Evolutionary conservation across 2,888 invertebrate species (phyloP).

Genomic region (Polymixis lichenea): DNA sequence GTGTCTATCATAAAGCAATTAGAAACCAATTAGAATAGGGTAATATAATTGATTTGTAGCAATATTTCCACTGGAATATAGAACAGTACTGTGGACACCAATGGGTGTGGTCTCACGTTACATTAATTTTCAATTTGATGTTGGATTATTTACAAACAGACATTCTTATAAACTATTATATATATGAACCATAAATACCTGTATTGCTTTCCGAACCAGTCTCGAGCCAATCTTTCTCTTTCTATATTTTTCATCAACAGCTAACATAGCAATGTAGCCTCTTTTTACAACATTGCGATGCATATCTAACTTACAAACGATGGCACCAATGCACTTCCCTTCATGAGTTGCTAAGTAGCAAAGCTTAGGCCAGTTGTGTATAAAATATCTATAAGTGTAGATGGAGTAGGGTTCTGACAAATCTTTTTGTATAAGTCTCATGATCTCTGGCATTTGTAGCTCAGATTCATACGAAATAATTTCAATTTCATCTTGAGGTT

Average conservation of each 20-base stretch:
- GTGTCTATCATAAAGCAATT: not conserved
- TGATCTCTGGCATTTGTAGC: constrained; percentile 99
- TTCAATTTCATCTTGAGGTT: constrained; percentile 80
- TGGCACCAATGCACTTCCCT: constrained; percentile 98
- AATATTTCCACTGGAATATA: not conserved
- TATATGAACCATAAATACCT: constrained; percentile 79
- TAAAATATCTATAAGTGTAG: constrained; percentile 99
- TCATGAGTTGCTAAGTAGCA: constrained; percentile 98
- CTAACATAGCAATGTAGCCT: constrained; percentile 99
- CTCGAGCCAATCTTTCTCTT: constrained; percentile 98
- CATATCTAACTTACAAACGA: constrained; percentile 99
- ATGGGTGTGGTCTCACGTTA: not conserved
- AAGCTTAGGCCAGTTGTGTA: constrained; percentile 99
- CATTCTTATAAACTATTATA: not conserved
- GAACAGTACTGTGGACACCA: not conserved
- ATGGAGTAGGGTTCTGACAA: constrained; percentile 99
- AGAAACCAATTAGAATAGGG: constrained; percentile 11
- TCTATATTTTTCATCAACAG: constrained; percentile 98
- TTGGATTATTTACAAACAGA: not conserved
- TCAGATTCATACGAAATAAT: constrained; percentile 96
- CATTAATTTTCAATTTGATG: not conserved
- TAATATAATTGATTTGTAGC: not conserved
- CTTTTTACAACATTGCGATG: constrained; percentile 97
- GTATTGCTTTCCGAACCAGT: constrained; percentile 94
- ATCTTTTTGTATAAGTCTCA: constrained; percentile 99